Evolutionary conservation across 2,113 vertebrate genomes (phyloP), one percentile per base, ranked within the genome.

Genomic region (Tapirus terrestris): DNA sequence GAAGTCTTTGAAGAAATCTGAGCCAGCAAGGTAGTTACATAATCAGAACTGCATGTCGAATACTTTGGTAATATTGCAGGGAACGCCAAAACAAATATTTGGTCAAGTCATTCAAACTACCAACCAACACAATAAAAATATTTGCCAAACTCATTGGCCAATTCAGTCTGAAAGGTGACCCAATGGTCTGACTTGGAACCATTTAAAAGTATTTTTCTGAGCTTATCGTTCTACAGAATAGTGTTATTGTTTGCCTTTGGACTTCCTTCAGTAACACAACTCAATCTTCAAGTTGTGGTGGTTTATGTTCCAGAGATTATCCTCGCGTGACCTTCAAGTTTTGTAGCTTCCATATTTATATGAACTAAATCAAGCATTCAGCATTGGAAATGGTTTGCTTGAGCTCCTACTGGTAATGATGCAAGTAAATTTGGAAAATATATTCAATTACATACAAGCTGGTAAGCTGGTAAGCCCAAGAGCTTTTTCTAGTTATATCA

Each of bases 51-150:
- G 21, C 82, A 81, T 67, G 72, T 76, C 43, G 36, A 68, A 91
- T 94, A 67, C 76, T 94, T 81, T 96, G 84, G 83, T 90, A 94
- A 85, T 82, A 96, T 43, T 84, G 31, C 20, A 84, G 58, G 83
- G 70, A 94, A 91, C 87, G 87, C 93, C 96, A 97, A 97, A 94
- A 96, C 45, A 95, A 97, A 53, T 97, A 96, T 96, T 98, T 96
- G 63, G 39, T 94, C 85, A 98, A 95, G 84, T 97, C 80, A 95
- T 94, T 98, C 77, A 96, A 97, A 97, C 43, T 88, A 85, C 75
- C 85, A 60, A 88, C 92, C 53, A 96, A 84, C 13, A 16, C 84
- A 90, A 56, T 97, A 97, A 96, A 97, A 97, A 95, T 92, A 97
- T 94, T 97, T 97, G 88, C 67, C 91, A 93, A 95, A 85, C 4